Evolutionary conservation across 2,888 invertebrate genomes (phyloP).

Genomic region (Bembecia ichneumoniformis): DNA sequence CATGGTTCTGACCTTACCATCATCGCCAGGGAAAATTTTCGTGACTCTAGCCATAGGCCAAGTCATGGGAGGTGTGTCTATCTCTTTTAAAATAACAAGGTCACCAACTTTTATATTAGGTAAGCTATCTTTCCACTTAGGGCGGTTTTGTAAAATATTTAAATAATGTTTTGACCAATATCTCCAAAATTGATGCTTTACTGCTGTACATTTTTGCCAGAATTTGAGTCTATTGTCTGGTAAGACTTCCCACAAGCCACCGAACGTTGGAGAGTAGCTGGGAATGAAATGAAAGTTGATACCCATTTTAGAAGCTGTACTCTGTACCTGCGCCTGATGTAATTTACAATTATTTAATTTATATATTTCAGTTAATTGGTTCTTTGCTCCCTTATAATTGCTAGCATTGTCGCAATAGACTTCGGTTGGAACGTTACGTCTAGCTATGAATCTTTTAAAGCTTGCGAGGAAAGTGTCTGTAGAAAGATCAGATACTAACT

Average conservation of each 20-base stretch:
- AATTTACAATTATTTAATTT: slow-evolving; percentile 2
- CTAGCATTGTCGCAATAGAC: slow-evolving; percentile 10
- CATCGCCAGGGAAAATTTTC: slow-evolving; percentile 1
- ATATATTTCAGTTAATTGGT: slow-evolving; percentile 6
- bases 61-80: slow-evolving; percentile 1
- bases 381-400: slow-evolving; percentile 8
- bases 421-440: slow-evolving; percentile 6
- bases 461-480: slow-evolving; percentile 8
- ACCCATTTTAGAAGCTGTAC: slow-evolving; percentile 1
- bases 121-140: slow-evolving; percentile 5
- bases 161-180: slow-evolving; percentile 5
- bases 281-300: slow-evolving; percentile 21
- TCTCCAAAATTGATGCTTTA: slow-evolving; percentile 7
- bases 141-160: slow-evolving; percentile 2
- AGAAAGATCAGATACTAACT: too few species aligned
- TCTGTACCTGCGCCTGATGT: slow-evolving; percentile 4
- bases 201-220: slow-evolving; percentile 6
- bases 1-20: slow-evolving; percentile 2
- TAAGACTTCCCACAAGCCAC: slow-evolving; percentile 20
- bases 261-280: slow-evolving; percentile 18
- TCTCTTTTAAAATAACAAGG: slow-evolving; percentile 5
- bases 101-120: background rate
- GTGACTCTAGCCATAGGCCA: slow-evolving; percentile 3
- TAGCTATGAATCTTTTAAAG: slow-evolving; percentile 8
- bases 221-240: slow-evolving; percentile 3